phyloP scores from a whole-genome alignment of 2,797 vertebrate species.

The Coranthus polyacanthus region DNA sequence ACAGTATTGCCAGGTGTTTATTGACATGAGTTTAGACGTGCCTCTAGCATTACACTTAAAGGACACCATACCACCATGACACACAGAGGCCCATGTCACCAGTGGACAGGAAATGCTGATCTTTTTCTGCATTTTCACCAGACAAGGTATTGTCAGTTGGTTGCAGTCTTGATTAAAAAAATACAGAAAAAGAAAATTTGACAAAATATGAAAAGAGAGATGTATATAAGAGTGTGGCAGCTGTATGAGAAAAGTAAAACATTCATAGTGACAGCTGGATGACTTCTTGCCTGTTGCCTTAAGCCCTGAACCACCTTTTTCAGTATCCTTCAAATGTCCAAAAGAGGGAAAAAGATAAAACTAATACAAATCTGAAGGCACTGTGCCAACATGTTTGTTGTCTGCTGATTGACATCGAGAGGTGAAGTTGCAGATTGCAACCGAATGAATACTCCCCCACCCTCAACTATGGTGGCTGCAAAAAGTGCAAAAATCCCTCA shows the following conservation, averaged over 20 bases:
- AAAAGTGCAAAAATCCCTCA: too few relatives aligned
- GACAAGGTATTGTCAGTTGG: neutral
- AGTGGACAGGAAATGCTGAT: conserved; percentile 12
- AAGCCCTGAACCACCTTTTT: neutral
- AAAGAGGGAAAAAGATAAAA: neutral
- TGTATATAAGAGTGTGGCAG: neutral
- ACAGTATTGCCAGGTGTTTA: conserved; percentile 14
- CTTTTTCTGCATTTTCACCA: neutral
- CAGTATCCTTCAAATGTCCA: neutral
- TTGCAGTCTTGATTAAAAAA: neutral
- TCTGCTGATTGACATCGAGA: too few relatives aligned
- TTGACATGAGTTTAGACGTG: conserved; percentile 19
- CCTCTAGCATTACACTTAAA: conserved; percentile 7
- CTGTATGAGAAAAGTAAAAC: neutral
- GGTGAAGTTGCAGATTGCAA: neutral
- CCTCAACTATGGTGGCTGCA: too few relatives aligned
- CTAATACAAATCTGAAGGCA: neutral
- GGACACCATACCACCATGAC: conserved; percentile 7
- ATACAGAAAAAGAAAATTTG: neutral
- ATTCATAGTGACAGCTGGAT: neutral
- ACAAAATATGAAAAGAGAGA: neutral
- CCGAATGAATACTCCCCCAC: too few relatives aligned
- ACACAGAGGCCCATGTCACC: neutral
- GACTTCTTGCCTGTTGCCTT: neutral
- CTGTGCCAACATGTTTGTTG: too few relatives aligned